These are phyloP conservation scores for Mionectes macconnelli DNA, from an alignment of 2,113 vertebrate genomes.

Conservation along the genomic window DNA sequence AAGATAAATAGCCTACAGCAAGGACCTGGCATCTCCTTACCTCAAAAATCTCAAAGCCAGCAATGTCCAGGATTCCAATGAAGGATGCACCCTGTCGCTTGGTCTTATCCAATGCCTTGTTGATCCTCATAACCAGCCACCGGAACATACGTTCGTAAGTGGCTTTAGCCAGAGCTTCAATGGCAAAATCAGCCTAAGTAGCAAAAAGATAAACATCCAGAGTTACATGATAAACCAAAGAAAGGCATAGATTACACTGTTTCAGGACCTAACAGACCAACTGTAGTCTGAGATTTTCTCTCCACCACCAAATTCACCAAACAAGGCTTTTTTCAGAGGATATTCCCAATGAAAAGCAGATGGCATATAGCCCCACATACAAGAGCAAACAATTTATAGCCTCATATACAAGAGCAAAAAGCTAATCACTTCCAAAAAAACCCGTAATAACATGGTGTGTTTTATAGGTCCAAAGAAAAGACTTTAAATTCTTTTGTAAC, in stretches of 20 bases:
- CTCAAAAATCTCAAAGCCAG: constrained; percentile 98
- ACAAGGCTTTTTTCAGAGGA: background rate
- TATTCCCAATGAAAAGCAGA: background rate
- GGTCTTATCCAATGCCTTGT: constrained; percentile 98
- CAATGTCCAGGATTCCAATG: constrained; percentile 97
- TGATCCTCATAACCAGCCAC: constrained; percentile 97
- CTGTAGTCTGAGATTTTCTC: background rate
- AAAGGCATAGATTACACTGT: background rate
- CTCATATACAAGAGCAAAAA: background rate
- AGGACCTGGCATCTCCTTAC: constrained; percentile 65
- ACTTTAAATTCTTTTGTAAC: background rate
- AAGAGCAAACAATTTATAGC: background rate
- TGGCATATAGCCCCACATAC: background rate
- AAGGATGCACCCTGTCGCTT: constrained; percentile 97
- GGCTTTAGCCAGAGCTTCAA: constrained; percentile 96
- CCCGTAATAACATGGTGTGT: background rate
- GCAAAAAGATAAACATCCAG: background rate
- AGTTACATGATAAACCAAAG: background rate
- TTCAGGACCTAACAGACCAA: background rate
- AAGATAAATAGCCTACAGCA: background rate
- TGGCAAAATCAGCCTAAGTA: constrained; percentile 89
- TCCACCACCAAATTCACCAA: background rate
- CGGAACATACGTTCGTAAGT: constrained; percentile 98
- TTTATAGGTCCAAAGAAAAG: background rate
- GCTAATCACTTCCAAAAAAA: background rate